A percentile compares a stretch with the other conserved stretches of the same genome.
Evolutionary conservation across 1,140 invertebrate species (phyloP).

Genomic region (Heliconius congener): DNA sequence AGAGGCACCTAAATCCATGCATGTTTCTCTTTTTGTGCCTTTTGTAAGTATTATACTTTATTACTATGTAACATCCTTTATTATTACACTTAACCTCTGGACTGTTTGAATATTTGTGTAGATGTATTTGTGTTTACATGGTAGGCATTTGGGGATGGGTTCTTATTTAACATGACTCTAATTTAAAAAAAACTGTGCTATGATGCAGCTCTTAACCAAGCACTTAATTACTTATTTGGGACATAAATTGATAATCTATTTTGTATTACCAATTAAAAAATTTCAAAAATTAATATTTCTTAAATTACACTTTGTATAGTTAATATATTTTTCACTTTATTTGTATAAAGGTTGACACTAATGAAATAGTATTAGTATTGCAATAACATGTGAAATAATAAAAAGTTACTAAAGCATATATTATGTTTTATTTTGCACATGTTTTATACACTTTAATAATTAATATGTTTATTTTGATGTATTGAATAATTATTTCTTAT

Average conservation of each 20-base stretch:
- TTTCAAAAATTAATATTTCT: background rate
- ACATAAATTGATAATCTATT: background rate
- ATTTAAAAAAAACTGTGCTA: too few species aligned
- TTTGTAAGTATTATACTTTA: constrained; percentile 82
- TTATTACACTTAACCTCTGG: background rate
- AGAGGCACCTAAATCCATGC: constrained; percentile 75
- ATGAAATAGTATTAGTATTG: too few species aligned
- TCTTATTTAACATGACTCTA: too few species aligned
- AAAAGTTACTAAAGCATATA: too few species aligned
- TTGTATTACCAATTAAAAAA: too few species aligned
- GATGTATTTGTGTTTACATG: too few species aligned
- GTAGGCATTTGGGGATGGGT: too few species aligned
- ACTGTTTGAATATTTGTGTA: background rate
- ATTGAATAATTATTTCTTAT: constrained; percentile 15
- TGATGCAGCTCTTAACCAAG: too few species aligned
- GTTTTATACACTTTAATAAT: too few species aligned
- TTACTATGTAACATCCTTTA: background rate
- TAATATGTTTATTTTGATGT: background rate
- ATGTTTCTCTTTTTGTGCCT: constrained; percentile 83
- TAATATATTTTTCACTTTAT: background rate
- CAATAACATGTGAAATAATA: too few species aligned
- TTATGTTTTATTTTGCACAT: too few species aligned
- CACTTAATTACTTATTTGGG: background rate
- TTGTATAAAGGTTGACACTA: too few species aligned
- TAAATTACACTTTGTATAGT: background rate